Evolutionary conservation across 2,888 invertebrate genomes (phyloP).

Genomic region (Cheilosia pagana): DNA sequence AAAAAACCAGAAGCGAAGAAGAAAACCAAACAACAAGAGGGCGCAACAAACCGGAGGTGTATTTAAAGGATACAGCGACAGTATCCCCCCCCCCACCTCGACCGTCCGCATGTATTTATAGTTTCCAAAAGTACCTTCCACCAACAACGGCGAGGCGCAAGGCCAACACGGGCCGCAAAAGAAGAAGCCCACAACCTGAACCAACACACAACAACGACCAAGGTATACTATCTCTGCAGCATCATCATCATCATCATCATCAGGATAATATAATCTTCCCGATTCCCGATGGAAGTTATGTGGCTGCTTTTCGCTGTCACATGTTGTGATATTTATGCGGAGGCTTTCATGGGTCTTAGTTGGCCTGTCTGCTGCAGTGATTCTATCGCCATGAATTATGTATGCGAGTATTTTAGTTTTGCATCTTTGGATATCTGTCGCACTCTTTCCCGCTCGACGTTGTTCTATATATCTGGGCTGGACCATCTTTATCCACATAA

Average conservation of each 20-base stretch:
- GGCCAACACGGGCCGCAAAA: constrained; percentile 12
- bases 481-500: constrained; percentile 66
- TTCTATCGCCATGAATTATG: constrained; percentile 78
- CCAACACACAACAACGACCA: constrained; percentile 14
- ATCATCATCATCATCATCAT: constrained; percentile 67
- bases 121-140: constrained; percentile 60
- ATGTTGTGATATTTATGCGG: constrained; percentile 78
- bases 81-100: constrained; percentile 11
- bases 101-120: constrained; percentile 66
- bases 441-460: neutral
- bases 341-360: constrained; percentile 77
- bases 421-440: constrained; percentile 60
- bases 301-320: constrained; percentile 78
- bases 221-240: constrained; percentile 68
- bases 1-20: constrained; percentile 26
- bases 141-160: constrained; percentile 9
- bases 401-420: constrained; percentile 76
- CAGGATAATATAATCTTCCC: constrained; percentile 75
- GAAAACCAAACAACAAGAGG: constrained; percentile 52
- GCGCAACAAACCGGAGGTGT: constrained; percentile 63
- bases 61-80: constrained; percentile 52
- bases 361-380: constrained; percentile 78
- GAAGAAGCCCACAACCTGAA: constrained; percentile 10
- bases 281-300: constrained; percentile 78
- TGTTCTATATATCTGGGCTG: constrained; percentile 27